phyloP scores from a whole-genome alignment of 1,140 invertebrate genomes.

The Bathynomus jamesi region DNA sequence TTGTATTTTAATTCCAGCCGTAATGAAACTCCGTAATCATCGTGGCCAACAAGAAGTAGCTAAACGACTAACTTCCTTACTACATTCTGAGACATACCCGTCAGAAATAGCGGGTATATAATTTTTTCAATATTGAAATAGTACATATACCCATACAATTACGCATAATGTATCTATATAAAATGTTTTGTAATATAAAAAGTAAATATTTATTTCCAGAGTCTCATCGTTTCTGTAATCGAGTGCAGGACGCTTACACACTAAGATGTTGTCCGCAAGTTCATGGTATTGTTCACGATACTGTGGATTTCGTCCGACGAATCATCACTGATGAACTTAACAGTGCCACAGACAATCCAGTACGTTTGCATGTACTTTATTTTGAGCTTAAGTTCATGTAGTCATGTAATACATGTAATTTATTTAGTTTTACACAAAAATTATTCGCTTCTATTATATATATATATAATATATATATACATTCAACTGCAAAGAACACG shows the following conservation, averaged over 20 bases:
- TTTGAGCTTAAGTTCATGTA: conserved; percentile 3
- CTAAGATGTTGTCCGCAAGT: conserved; percentile 63
- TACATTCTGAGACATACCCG: conserved; percentile 59
- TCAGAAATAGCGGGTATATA: conserved; percentile 58
- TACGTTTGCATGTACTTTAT: conserved; percentile 39
- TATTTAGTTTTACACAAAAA: conserved; percentile 8
- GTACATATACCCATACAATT: not conserved
- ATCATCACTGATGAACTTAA: conserved; percentile 62
- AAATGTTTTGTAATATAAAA: too few relatives aligned
- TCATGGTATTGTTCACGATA: conserved; percentile 55
- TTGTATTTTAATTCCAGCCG: conserved; percentile 45
- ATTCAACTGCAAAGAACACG: too few relatives aligned
- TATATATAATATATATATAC: conserved; percentile 8
- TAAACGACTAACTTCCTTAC: conserved; percentile 52
- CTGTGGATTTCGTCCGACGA: conserved; percentile 57
- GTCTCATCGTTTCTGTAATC: conserved; percentile 60
- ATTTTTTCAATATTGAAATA: too few relatives aligned
- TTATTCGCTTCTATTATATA: not conserved
- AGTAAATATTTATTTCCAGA: too few relatives aligned
- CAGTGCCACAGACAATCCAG: conserved; percentile 65
- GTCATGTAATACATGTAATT: not conserved
- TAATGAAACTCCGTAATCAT: conserved; percentile 60
- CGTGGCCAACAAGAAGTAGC: conserved; percentile 60
- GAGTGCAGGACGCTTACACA: conserved; percentile 68
- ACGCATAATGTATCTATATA: not conserved